A percentile compares a stretch with the other conserved stretches of the same genome.
Evolutionary conservation across 2,113 vertebrate species (phyloP).

Genomic region (Lanius ludovicianus): DNA sequence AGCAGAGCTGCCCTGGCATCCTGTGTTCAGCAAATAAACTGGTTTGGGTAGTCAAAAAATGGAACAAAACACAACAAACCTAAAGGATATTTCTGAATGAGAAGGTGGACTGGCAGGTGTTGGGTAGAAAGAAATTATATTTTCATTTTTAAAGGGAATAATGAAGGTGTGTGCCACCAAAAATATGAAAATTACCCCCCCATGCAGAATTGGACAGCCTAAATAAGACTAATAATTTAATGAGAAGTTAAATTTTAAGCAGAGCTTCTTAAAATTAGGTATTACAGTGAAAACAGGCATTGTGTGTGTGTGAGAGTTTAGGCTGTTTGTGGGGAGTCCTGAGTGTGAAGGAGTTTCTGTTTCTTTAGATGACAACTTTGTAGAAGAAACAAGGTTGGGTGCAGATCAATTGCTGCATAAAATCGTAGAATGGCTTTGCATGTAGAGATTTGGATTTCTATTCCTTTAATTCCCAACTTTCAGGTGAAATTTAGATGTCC

Average conservation of each 20-base stretch:
- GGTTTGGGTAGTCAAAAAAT: not conserved
- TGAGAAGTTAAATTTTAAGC: not conserved
- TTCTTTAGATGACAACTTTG: not conserved
- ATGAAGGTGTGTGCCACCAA: not conserved
- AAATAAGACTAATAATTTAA: not conserved
- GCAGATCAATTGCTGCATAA: not conserved
- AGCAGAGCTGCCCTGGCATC: not conserved
- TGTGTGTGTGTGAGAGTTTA: not conserved
- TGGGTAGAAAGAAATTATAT: not conserved
- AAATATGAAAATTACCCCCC: not conserved
- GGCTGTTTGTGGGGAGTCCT: not conserved
- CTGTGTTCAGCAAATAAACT: not conserved
- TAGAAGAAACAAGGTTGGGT: not conserved
- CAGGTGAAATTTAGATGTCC: not conserved
- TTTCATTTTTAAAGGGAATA: not conserved
- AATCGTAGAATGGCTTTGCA: not conserved
- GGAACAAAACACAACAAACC: not conserved
- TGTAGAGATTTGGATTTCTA: not conserved
- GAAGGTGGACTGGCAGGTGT: not conserved
- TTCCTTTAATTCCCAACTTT: not conserved
- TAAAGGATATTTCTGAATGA: rapidly evolving
- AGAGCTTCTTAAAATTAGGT: rapidly evolving
- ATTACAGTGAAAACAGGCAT: not conserved
- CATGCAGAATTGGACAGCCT: rapidly evolving
- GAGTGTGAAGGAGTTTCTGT: not conserved